Percentiles rank a stretch among this genome's conserved stretches.
These are phyloP conservation scores for Lasiurus cinereus DNA, from an alignment of 2,113 vertebrate genomes.

Conservation along the genomic window DNA sequence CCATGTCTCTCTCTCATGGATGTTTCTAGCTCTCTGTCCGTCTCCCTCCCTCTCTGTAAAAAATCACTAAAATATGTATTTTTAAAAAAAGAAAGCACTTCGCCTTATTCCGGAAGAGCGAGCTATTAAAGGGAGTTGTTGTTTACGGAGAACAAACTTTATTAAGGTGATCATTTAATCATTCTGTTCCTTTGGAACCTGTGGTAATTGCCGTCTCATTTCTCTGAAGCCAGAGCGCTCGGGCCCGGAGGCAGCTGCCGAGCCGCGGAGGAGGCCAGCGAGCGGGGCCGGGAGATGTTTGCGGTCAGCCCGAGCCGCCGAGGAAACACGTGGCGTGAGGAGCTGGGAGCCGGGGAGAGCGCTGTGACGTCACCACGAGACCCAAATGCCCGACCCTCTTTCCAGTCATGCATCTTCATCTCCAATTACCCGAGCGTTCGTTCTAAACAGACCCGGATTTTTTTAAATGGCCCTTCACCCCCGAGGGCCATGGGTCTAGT, in stretches of 20 bases:
- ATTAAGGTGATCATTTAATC: neutral
- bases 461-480: neutral
- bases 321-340: neutral
- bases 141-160: neutral
- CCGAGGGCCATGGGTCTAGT: neutral
- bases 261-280: accelerated
- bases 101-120: neutral
- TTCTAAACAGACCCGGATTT: neutral
- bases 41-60: too few species aligned
- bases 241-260: neutral
- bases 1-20: too few species aligned
- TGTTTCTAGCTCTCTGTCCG: too few species aligned
- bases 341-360: neutral
- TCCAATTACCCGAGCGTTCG: neutral
- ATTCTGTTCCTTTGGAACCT: neutral
- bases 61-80: too few species aligned
- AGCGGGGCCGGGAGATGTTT: too few species aligned
- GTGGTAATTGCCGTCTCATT: too few species aligned
- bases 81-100: neutral
- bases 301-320: too few species aligned
- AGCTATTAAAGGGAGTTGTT: neutral
- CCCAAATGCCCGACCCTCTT: accelerated
- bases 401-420: neutral
- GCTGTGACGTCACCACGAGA: neutral
- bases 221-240: neutral